Evolutionary conservation across 2,888 invertebrate genomes (phyloP), one percentile per base, ranked within the genome.

Genomic region (Mythimna albipuncta): DNA sequence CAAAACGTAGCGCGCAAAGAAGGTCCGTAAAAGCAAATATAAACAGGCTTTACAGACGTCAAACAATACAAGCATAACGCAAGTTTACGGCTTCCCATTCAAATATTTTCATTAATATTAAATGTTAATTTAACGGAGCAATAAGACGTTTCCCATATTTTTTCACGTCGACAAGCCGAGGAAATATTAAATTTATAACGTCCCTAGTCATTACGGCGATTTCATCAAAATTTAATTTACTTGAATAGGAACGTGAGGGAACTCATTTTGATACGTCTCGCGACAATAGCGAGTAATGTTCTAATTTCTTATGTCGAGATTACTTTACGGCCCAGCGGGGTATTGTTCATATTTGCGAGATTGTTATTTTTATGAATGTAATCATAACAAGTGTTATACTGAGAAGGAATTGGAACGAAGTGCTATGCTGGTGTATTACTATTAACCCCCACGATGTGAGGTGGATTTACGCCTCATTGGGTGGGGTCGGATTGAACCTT

Each of bases 181-280:
- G 83, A 88, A 87, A 85, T 85, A 89, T 87, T 81, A 81, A 84
- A 88, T 86, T 87, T 82, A 87, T 88, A 83, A 80, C 82, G 82
- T 85, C 81, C 77, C 81, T 69, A 82, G 87, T 87, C 87, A 87
- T 89, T 87, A 84, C 87, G 79, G 81, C 84, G 84, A 88, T 87
- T 89, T 85, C 88, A 88, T 89, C 86, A 87, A 86, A 87, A 89
- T 87, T 90, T 85, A 86, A 89, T 89, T 89, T 90, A 83, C 85
- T 87, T 70, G 84, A 87, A 88, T 85, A 78, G 82, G 69, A 85
- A 88, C 84, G 80, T 81, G 82, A 87, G 78, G 75, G 65, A 79
- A 82, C 81, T 81, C 79, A 72, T 78, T 79, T 82, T 86, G 75
- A 80, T 82, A 75, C 68, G 68, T 71, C 74, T 77, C 55, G 72